Conservation (phyloP, 1,140 invertebrate genomes). For the Heterodera schachtii region DNA sequence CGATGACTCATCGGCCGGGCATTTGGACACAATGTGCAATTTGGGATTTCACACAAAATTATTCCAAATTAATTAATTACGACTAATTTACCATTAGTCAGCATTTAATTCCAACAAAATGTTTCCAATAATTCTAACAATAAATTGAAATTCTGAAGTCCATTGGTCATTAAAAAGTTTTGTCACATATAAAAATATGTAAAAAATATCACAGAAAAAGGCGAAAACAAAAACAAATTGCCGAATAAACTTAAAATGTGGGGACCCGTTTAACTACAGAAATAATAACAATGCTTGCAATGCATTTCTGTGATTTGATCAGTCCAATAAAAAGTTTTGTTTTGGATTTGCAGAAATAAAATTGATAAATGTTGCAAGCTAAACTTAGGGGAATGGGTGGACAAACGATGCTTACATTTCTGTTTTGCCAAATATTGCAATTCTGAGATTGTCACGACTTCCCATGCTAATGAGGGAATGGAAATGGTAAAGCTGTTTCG, state of each 20-base stretch:
- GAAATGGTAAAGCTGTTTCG: constrained; percentile 8
- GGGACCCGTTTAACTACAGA: not conserved
- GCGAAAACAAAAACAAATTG: not conserved
- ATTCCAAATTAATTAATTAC: not conserved
- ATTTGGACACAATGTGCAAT: too few species aligned
- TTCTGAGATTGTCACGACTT: not conserved
- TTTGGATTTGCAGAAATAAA: too few species aligned
- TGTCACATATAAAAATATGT: too few species aligned
- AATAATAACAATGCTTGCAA: constrained; percentile 1
- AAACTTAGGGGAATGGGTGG: too few species aligned
- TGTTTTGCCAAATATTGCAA: not conserved
- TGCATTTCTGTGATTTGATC: not conserved
- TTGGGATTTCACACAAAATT: too few species aligned
- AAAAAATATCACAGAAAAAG: too few species aligned
- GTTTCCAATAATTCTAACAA: not conserved
- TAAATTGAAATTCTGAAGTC: too few species aligned
- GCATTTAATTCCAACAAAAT: not conserved
- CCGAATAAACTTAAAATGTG: not conserved
- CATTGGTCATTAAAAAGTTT: too few species aligned
- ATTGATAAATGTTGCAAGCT: too few species aligned
- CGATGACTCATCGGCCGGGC: not conserved
- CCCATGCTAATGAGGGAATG: not conserved
- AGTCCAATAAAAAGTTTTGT: too few species aligned
- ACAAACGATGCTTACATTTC: not conserved
- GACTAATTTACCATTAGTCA: not conserved